A percentile compares a stretch with the other conserved stretches of the same genome.
Evolutionary conservation across 2,113 vertebrate genomes (phyloP).

Genomic region (Carlito syrichta): DNA sequence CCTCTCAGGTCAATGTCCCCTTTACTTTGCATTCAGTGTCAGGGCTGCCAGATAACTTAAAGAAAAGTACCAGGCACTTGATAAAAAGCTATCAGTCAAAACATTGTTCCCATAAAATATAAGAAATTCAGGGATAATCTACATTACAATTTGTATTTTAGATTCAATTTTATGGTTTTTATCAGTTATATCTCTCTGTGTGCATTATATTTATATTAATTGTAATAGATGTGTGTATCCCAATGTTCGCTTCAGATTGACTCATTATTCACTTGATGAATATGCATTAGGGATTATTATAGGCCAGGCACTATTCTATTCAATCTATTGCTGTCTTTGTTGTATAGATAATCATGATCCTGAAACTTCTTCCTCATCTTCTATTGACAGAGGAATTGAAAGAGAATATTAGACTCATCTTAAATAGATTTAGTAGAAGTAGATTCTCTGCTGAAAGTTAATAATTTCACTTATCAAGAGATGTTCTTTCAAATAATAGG

Average conservation of each 20-base stretch:
- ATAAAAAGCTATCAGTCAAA: background rate
- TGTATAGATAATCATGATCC: background rate
- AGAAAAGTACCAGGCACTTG: background rate
- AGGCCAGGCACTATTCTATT: background rate
- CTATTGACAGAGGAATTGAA: background rate
- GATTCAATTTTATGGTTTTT: background rate
- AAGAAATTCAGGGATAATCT: background rate
- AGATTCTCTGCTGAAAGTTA: conserved; percentile 13
- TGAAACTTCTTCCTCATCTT: background rate
- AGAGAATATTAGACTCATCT: conserved; percentile 12
- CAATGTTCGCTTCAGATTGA: background rate
- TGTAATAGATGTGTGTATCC: background rate
- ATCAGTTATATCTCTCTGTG: background rate
- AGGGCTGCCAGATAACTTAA: background rate
- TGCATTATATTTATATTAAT: background rate
- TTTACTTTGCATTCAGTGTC: background rate
- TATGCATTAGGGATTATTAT: background rate
- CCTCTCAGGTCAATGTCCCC: fast-evolving
- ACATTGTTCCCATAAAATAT: background rate
- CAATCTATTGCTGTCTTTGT: background rate
- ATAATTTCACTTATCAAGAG: conserved; percentile 20
- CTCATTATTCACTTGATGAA: background rate
- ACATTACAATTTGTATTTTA: background rate
- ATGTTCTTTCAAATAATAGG: background rate
- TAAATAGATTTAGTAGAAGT: background rate